Conservation (phyloP, 1,140 invertebrate species). For the Lepidurus couesii region DNA sequence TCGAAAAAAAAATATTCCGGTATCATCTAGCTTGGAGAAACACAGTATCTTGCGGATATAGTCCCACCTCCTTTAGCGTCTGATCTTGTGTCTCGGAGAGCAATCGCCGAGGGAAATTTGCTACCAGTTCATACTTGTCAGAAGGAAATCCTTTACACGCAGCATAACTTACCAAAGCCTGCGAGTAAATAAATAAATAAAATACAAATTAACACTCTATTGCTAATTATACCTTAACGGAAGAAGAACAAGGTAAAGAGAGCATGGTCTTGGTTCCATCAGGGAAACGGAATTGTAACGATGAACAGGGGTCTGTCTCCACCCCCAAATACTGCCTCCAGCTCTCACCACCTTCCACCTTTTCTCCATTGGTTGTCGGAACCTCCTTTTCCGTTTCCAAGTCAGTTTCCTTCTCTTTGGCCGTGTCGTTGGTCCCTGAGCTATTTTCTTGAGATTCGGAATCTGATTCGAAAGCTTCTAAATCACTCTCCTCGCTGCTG, state of each 20-base stretch:
- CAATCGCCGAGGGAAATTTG: slow-evolving; percentile 46
- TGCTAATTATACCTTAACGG: slow-evolving; percentile 42
- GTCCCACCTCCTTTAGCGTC: slow-evolving; percentile 45
- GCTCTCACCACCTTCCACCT: slow-evolving; percentile 42
- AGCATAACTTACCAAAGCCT: slow-evolving; percentile 46
- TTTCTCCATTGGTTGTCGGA: slow-evolving; percentile 34
- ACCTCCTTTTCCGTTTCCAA: slow-evolving; percentile 13
- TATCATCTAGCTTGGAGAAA: slow-evolving; percentile 44
- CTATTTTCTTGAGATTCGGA: slow-evolving; percentile 23
- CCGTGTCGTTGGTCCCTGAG: neutral
- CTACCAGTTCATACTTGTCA: slow-evolving; percentile 47
- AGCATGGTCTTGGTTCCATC: slow-evolving; percentile 46
- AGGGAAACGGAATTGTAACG: slow-evolving; percentile 46
- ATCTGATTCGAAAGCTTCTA: slow-evolving; percentile 29
- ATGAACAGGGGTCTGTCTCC: slow-evolving; percentile 42
- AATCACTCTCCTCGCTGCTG: slow-evolving; percentile 36
- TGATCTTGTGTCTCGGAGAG: slow-evolving; percentile 42
- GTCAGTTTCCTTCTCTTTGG: neutral
- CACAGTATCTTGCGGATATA: slow-evolving; percentile 47
- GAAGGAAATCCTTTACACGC: slow-evolving; percentile 43
- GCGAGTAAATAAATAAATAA: slow-evolving; percentile 33
- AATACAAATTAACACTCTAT: neutral
- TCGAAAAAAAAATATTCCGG: slow-evolving; percentile 14
- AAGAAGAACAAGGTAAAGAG: slow-evolving; percentile 45
- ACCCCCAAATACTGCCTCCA: slow-evolving; percentile 39